Conservation (phyloP, 2,113 vertebrate genomes). For the Corythornis vintsioides region DNA sequence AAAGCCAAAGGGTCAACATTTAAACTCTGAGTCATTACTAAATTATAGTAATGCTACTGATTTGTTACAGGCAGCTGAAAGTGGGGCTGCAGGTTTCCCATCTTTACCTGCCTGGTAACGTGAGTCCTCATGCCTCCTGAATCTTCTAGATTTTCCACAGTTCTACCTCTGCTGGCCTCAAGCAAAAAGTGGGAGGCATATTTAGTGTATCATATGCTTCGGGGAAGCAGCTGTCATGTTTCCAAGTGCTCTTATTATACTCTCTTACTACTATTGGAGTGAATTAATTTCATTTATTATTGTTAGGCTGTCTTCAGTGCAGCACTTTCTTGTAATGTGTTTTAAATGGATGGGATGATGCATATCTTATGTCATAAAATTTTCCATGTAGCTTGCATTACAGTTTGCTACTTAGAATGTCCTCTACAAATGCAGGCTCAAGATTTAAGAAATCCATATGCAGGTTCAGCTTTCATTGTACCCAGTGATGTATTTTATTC, state of each 20-base stretch:
- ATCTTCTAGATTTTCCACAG: background rate
- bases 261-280: background rate
- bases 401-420: background rate
- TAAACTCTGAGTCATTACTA: background rate
- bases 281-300: background rate
- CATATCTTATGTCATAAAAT: background rate
- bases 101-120: background rate
- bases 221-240: background rate
- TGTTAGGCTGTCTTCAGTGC: background rate
- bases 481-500: background rate
- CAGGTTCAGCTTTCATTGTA: background rate
- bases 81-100: background rate
- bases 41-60: background rate
- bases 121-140: background rate
- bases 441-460: background rate
- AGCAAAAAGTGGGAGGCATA: background rate
- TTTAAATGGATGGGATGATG: background rate
- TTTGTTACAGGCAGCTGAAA: background rate
- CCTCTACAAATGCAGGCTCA: background rate
- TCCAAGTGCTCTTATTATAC: background rate
- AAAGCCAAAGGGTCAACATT: conserved; percentile 16
- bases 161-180: background rate
- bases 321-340: background rate
- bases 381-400: background rate
- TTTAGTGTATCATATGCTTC: background rate